A percentile compares a stretch with the other conserved stretches of the same genome.
Conservation (phyloP, 2,888 invertebrate genomes). For the Ormyrus pomaceus region DNA sequence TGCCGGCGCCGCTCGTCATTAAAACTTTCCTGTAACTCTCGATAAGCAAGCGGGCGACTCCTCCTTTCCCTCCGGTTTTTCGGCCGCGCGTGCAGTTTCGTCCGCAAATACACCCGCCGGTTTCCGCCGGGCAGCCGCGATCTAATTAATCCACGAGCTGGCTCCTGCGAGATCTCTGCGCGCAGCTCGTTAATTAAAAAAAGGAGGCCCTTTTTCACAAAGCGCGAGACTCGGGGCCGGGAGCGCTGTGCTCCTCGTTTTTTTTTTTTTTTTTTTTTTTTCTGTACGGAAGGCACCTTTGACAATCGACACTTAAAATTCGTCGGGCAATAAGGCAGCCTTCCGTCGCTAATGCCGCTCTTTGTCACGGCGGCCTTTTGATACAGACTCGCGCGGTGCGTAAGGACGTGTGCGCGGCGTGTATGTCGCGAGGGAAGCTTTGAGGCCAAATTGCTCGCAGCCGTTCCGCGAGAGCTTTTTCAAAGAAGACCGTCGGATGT, state of each 20-base stretch:
- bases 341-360: too few relatives aligned
- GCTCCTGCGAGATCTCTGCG: background rate
- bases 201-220: background rate
- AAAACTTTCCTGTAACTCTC: conserved; percentile 53
- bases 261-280: conserved; percentile 1
- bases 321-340: background rate
- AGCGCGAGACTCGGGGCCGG: too few relatives aligned
- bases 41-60: too few relatives aligned
- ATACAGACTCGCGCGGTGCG: too few relatives aligned
- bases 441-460: conserved; percentile 4
- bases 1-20: conserved; percentile 50
- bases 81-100: background rate
- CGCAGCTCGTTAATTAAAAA: conserved; percentile 23
- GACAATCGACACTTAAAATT: conserved; percentile 18
- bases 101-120: conserved; percentile 11
- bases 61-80: conserved; percentile 1
- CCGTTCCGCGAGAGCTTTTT: background rate
- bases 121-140: conserved; percentile 58
- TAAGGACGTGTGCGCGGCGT: too few relatives aligned
- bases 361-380: too few relatives aligned
- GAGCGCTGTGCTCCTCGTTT: background rate
- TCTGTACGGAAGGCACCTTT: background rate
- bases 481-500: background rate
- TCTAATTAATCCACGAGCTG: conserved; percentile 68
- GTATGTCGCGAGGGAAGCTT: background rate